phyloP scores from a whole-genome alignment of 1,140 invertebrate genomes.

The Conus ventricosus region DNA sequence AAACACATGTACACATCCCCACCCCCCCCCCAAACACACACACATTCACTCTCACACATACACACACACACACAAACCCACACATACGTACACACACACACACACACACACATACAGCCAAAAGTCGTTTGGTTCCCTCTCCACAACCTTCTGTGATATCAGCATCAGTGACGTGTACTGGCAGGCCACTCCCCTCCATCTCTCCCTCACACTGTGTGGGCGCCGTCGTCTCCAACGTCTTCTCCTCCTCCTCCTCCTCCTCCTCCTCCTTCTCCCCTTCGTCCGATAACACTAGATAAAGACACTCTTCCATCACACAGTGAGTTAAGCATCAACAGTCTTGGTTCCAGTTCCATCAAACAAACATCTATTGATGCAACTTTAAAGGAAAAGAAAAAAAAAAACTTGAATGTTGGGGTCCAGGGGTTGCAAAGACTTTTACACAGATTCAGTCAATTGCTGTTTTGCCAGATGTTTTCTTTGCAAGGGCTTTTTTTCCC shows the following conservation, averaged over 20 bases:
- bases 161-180: not conserved
- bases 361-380: too few relatives aligned
- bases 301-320: too few relatives aligned
- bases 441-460: too few relatives aligned
- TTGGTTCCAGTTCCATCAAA: too few relatives aligned
- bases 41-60: not conserved
- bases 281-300: not conserved
- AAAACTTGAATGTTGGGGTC: too few relatives aligned
- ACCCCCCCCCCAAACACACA: not conserved
- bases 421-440: too few relatives aligned
- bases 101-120: not conserved
- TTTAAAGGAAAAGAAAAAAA: too few relatives aligned
- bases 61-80: not conserved
- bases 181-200: not conserved
- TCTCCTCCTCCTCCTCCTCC: not conserved
- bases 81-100: not conserved
- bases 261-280: not conserved
- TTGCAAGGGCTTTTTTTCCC: too few relatives aligned
- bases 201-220: not conserved
- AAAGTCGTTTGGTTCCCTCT: not conserved
- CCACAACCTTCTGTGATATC: not conserved
- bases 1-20: not conserved
- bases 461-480: too few relatives aligned
- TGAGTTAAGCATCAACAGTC: too few relatives aligned
- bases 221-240: not conserved